Evolutionary conservation across 2,113 vertebrate species (phyloP), one percentile per base, ranked within the genome.

Genomic region (Passer domesticus): DNA sequence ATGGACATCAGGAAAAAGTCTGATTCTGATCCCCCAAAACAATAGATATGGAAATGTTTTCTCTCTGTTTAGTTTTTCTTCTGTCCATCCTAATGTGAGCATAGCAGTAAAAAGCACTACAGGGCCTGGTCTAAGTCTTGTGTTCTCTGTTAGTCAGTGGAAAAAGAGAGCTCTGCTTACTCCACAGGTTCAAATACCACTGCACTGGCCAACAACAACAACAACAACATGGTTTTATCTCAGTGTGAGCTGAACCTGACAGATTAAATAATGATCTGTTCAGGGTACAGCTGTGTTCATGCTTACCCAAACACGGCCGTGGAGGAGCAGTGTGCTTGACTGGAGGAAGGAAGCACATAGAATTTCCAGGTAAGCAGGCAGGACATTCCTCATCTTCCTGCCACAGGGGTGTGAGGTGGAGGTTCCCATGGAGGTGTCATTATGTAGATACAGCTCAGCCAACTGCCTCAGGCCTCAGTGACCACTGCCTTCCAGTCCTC

Each of bases 21-120:
- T 79, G 67, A 68, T 87, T 85, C 19, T 59, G 70, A 89, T 37
- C 13, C 24, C 11, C 73, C 91, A 46, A 90, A 94, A 96, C 87
- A 95, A 95, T 82, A 88, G 81, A 76, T 66, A 89, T 20, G 24
- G 44, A 89, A 85, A 85, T 46, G 6, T 66, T 91, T 83, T 84
- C 75, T 86, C 60, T 78, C 72, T 88, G 25, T 92, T 96, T 83
- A n/a, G n/a, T 80, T 94, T 85, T 91, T 46, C 11, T 82, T 87
- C 67, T 80, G 18, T 39, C 25, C 24, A 30, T 83, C 90, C 46
- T 66, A 67, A 94, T 83, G 55, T 3, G 13, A 79, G 15, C 35
- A 6, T 7, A 74, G 39, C n/a, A 55, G 62, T 52, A 68, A 74
- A 87, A 87, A 75, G 23, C 47, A 23, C 23, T 41, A 27, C 15